Evolutionary conservation across 2,797 vertebrate genomes (phyloP), one percentile per base, ranked within the genome.

Genomic region (Valencia hispanica): DNA sequence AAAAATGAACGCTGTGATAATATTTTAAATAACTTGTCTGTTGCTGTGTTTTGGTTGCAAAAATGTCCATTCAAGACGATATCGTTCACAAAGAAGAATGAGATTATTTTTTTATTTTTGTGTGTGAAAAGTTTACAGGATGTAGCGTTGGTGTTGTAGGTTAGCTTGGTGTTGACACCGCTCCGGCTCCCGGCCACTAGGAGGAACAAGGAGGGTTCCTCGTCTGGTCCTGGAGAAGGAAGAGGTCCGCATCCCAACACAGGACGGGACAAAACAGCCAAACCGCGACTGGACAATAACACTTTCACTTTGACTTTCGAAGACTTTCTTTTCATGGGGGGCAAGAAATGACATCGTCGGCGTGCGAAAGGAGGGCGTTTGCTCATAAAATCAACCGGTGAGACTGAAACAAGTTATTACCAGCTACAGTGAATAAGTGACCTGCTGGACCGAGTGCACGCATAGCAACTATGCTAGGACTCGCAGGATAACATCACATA

Each of bases 301-400:
- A 41, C 39, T 90, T 90, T 78, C 79, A 75, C 4, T 80, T 87
- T 71, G 77, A 79, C 80, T 83, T 73, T 81, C 45, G 84, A 83
- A 22, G 81, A 85, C 59, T 87, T 87, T 79, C 77, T 84, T 83
- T 92, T 87, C 87, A 95, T 93, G 94, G 94, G 93, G 84, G 90
- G 84, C 77, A 79, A 87, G 87, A 84, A 79, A 96, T 95, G 95
- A 91, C 96, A 89, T 95, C 96, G 51, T 92, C 96, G 30, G 91
- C 92, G 53, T 94, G 93, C 79, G 97, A 97, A 71, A 95, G 97
- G 93, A 96, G 97, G 91, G 97, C 97, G 82, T 97, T 97, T 88
- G 97, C 96, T 75, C 96, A 97, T 87, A 97, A 97, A 91, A 97
- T 97, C 89, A 97, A 97, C 94, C 96, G 97, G 97, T 97, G 95